Conservation (phyloP, 37 sponge, comb jelly and placozoan genomes). For the Lycopodina hypogea region DNA sequence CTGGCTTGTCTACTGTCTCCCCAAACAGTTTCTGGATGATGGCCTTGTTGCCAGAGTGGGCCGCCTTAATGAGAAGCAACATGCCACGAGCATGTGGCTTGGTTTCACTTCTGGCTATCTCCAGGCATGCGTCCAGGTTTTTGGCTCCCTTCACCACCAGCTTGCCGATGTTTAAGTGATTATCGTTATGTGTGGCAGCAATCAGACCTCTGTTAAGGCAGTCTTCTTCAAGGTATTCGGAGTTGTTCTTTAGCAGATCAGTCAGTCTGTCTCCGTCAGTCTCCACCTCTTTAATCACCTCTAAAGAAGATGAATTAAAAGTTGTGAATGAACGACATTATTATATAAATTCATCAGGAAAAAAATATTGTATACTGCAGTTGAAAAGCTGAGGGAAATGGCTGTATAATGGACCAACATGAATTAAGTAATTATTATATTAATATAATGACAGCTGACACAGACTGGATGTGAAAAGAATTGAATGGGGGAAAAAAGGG, state of each 20-base stretch:
- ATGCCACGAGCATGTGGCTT: constrained; percentile 50
- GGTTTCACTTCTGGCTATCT: constrained; percentile 18
- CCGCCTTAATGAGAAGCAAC: constrained; percentile 65
- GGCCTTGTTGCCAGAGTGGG: constrained; percentile 29
- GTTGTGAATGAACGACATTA: too few relatives aligned
- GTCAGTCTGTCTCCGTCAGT: constrained; percentile 55
- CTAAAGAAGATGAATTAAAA: constrained; percentile 10
- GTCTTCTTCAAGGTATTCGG: constrained; percentile 46
- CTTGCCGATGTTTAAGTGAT: constrained; percentile 60
- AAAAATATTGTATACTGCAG: too few relatives aligned
- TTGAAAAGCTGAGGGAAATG: background rate
- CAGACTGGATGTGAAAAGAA: too few relatives aligned
- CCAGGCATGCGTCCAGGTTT: constrained; percentile 49
- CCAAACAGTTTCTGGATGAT: constrained; percentile 69
- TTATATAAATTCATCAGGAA: background rate
- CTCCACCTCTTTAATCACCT: constrained; percentile 67
- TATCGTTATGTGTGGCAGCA: constrained; percentile 52
- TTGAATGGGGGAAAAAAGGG: too few relatives aligned
- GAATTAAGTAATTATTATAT: too few relatives aligned
- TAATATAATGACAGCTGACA: too few relatives aligned
- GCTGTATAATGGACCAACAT: too few relatives aligned
- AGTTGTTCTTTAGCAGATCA: constrained; percentile 32
- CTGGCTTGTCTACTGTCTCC: constrained; percentile 10
- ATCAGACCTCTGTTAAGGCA: constrained; percentile 64
- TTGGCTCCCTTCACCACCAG: constrained; percentile 58